Conservation (phyloP, 2,113 vertebrate genomes). For the Pteropus alecto region DNA sequence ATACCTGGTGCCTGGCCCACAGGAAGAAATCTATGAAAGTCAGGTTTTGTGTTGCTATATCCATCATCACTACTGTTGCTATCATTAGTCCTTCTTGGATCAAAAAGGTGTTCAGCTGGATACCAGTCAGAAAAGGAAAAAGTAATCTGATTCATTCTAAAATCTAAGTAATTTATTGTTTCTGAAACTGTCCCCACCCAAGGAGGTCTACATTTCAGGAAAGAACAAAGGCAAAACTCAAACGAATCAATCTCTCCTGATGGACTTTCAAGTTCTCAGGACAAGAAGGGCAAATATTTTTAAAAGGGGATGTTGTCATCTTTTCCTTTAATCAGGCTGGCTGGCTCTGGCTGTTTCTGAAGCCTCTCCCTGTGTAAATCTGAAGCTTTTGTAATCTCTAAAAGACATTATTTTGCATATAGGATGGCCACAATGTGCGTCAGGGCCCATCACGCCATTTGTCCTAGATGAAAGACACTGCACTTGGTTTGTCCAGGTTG, state of each 20-base stretch:
- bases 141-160: neutral
- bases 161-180: neutral
- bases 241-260: neutral
- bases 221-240: constrained; percentile 22
- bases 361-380: neutral
- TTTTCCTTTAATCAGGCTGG: neutral
- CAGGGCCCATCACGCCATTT: rapidly evolving
- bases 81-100: neutral
- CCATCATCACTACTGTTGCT: neutral
- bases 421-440: neutral
- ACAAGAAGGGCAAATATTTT: neutral
- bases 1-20: neutral
- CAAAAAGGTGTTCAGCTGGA: neutral
- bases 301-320: neutral
- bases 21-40: neutral
- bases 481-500: neutral
- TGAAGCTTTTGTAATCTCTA: neutral
- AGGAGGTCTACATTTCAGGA: neutral
- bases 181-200: neutral
- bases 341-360: neutral
- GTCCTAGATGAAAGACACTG: neutral
- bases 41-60: neutral
- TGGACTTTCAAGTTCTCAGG: constrained; percentile 29
- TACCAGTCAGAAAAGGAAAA: neutral
- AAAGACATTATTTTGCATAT: neutral